phyloP scores from a whole-genome alignment of 2,113 vertebrate species.

The Myotis davidii region DNA sequence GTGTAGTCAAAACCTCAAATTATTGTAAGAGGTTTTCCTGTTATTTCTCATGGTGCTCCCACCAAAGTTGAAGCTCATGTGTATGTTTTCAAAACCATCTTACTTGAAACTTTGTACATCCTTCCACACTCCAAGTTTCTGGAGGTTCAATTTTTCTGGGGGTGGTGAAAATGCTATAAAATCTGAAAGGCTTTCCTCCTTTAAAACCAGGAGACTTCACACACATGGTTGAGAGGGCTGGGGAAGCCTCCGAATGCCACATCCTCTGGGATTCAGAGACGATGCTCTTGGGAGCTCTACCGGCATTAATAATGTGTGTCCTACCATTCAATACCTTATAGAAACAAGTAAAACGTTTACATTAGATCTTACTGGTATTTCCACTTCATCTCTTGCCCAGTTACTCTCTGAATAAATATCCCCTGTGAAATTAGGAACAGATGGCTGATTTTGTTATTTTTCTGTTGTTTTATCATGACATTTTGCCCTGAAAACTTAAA shows the following conservation, averaged over 20 bases:
- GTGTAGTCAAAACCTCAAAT: neutral
- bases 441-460: neutral
- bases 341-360: neutral
- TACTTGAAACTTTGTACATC: neutral
- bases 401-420: neutral
- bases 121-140: neutral
- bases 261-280: neutral
- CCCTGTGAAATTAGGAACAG: neutral
- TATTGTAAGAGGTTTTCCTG: neutral
- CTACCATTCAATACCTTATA: neutral
- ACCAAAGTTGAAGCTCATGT: neutral
- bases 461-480: neutral
- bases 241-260: neutral
- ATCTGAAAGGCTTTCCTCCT: neutral
- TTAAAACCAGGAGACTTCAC: neutral
- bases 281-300: rapidly evolving
- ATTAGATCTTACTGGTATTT: neutral
- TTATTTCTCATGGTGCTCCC: neutral
- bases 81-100: conserved; percentile 3
- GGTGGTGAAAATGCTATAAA: neutral
- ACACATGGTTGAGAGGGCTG: neutral
- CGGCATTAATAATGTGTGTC: neutral
- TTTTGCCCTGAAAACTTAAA: neutral
- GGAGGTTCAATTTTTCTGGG: neutral
- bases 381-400: neutral